These are phyloP conservation scores for Spea bombifrons DNA, from an alignment of 2,113 vertebrate genomes.

Conservation along the genomic window DNA sequence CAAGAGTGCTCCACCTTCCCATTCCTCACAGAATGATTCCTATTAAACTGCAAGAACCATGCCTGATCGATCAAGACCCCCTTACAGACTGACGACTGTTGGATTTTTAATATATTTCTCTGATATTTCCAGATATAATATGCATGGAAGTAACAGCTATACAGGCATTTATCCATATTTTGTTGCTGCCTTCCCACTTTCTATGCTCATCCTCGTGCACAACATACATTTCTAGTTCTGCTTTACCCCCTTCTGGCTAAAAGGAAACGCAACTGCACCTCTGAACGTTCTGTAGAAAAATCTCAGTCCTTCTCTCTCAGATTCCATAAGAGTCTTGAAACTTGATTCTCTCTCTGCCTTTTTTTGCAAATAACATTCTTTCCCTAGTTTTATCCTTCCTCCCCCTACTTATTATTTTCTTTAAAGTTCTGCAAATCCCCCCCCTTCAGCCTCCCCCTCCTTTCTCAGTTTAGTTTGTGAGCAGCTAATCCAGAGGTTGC, in stretches of 20 bases:
- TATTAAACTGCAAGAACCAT: conserved; percentile 89
- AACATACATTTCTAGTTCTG: conserved; percentile 65
- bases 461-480: conserved; percentile 51
- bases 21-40: conserved; percentile 95
- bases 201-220: conserved; percentile 60
- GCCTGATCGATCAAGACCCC: conserved; percentile 83
- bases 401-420: conserved; percentile 55
- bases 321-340: conserved; percentile 67
- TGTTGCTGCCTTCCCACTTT: conserved; percentile 62
- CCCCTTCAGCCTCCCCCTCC: conserved; percentile 52
- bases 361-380: conserved; percentile 46
- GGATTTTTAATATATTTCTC: conserved; percentile 41
- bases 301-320: conserved; percentile 57
- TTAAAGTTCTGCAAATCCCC: conserved; percentile 60
- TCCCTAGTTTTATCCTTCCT: conserved; percentile 51
- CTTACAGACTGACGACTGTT: conserved; percentile 65
- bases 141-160: conserved; percentile 65
- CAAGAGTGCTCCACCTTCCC: conserved; percentile 90
- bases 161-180: conserved; percentile 59
- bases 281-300: conserved; percentile 5
- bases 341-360: conserved; percentile 65
- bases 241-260: conserved; percentile 62
- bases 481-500: conserved; percentile 53
- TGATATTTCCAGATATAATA: conserved; percentile 57
- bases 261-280: conserved; percentile 12